Evolutionary conservation across 2,888 invertebrate genomes (phyloP), one percentile per base, ranked within the genome.

Genomic region (Sialis lutaria): DNA sequence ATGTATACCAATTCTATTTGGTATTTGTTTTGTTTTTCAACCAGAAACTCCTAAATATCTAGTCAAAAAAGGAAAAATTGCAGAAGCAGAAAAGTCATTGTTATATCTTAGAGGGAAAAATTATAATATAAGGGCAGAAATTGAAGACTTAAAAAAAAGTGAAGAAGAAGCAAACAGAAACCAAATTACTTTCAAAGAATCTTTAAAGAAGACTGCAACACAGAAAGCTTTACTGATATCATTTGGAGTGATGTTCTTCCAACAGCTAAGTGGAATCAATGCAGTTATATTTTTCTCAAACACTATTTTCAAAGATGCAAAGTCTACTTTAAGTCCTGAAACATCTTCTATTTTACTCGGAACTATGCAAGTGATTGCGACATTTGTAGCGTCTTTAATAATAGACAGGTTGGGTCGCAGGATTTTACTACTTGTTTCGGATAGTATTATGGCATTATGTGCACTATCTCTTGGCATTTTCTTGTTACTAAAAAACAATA

Each of bases 221-320:
- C 61, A 74, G 22, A 81, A 76, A 58, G 84, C 81, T 0, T 64
- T 85, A 4, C 49, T 78, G 9, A 82, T 88, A 49, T 79, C 79
- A 52, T 77, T 82, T 58, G 77, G 81, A 4, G 70, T 92, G 6
- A 91, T 92, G 90, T 67, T 89, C 56, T 86, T 91, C 67, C 93
- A 93, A 60, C 92, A 92, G 61, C 68, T 90, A 48, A 79, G 82
- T 50, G 88, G 88, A 37, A 78, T 87, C 45, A 89, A 89, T 56
- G 84, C 85, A 1, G 81, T 89, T 6, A 82, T 89, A 52, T 85
- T 89, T 63, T 88, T 86, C 57, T 75, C 82, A 0, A 74, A 75
- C 0, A 62, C 69, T 2, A 92, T 93, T 50, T 91, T 92, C 62
- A 57, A 64, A 45, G 72, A 70, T 34, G 78, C 85, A 8, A 76